phyloP scores from a whole-genome alignment of 1,140 invertebrate genomes.

The Choristoneura fumiferana region DNA sequence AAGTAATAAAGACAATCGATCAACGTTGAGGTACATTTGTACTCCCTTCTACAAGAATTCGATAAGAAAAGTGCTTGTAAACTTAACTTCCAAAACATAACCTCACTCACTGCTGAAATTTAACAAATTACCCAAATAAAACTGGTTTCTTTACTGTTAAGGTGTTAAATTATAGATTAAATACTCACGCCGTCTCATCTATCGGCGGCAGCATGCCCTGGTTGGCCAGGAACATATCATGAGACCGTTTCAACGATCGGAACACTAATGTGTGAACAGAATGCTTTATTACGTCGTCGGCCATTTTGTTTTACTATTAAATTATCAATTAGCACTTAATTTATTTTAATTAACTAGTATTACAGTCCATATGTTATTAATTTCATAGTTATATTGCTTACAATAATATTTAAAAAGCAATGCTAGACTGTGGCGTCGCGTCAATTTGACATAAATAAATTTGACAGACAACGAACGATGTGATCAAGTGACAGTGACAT shows the following conservation, averaged over 20 bases:
- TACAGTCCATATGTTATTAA: not conserved
- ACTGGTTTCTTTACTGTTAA: not conserved
- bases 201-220: slow-evolving; percentile 92
- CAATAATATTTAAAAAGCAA: too few relatives aligned
- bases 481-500: too few relatives aligned
- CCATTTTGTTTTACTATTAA: slow-evolving; percentile 45
- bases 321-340: not conserved
- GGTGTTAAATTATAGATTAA: not conserved
- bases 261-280: slow-evolving; percentile 98
- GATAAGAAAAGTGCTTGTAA: not conserved
- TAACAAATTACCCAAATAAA: too few relatives aligned
- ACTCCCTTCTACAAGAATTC: too few relatives aligned
- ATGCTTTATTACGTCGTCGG: slow-evolving; percentile 95
- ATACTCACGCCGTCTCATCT: slow-evolving; percentile 88
- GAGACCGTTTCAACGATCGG: slow-evolving; percentile 96
- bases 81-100: slow-evolving; percentile 4
- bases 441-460: not conserved
- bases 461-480: too few relatives aligned
- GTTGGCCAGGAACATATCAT: slow-evolving; percentile 98
- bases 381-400: too few relatives aligned
- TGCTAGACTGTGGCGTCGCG: not conserved
- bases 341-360: not conserved
- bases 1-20: too few relatives aligned
- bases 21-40: too few relatives aligned
- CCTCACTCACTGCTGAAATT: not conserved